A percentile compares a stretch with the other conserved stretches of the same genome.
Evolutionary conservation across 2,888 invertebrate species (phyloP).

Genomic region (Scaptomyza parva): DNA sequence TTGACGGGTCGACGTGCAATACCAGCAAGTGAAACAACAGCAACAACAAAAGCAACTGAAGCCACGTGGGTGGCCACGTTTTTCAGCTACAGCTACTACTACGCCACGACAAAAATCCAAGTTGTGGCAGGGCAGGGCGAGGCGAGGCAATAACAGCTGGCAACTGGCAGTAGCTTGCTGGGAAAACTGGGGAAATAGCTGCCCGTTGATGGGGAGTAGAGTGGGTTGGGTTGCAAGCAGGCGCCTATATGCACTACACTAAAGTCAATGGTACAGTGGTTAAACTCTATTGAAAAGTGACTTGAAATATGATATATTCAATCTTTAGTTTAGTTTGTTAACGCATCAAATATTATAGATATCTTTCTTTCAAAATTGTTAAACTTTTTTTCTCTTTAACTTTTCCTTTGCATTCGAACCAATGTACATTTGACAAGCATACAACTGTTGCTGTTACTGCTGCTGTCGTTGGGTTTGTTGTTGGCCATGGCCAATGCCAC

Average conservation of each 20-base stretch:
- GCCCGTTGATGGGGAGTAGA: not conserved
- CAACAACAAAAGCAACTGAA: conserved; percentile 7
- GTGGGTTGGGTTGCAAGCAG: not conserved
- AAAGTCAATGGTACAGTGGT: conserved; percentile 44
- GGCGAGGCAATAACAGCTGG: conserved; percentile 19
- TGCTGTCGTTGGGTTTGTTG: conserved; percentile 24
- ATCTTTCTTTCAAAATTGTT: no score
- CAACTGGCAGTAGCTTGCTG: conserved; percentile 6
- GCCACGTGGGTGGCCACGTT: conserved; percentile 67
- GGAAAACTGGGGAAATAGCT: conserved; percentile 6
- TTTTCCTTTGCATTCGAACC: conserved; percentile 16
- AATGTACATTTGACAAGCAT: conserved; percentile 31
- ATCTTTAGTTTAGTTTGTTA: not conserved
- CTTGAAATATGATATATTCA: not conserved
- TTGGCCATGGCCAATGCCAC: conserved; percentile 61
- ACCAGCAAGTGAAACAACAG: conserved; percentile 40
- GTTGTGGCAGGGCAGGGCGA: not conserved
- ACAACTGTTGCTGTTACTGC: conserved; percentile 18
- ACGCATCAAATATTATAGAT: no score
- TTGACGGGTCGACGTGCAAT: conserved; percentile 58
- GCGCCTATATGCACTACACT: conserved; percentile 39
- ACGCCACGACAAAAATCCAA: conserved; percentile 47
- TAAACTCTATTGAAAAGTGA: conserved; percentile 6
- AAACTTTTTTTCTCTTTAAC: not conserved
- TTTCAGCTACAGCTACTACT: conserved; percentile 43